Evolutionary conservation across 2,888 invertebrate genomes (phyloP).

Genomic region (Vandiemenella viatica): DNA sequence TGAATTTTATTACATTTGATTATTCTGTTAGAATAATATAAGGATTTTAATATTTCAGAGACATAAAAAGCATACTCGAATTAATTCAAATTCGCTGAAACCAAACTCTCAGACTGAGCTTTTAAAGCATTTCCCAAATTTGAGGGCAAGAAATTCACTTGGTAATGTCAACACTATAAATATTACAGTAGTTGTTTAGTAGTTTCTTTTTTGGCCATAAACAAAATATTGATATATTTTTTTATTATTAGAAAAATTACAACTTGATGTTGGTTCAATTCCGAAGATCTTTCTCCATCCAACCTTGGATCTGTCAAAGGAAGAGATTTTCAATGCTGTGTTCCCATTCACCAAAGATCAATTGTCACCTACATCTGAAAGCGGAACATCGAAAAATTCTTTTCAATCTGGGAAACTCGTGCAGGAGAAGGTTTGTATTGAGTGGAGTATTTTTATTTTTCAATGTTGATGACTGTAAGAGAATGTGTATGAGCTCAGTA

Average conservation of each 20-base stretch:
- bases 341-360: constrained; percentile 48
- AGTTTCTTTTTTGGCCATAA: too few relatives aligned
- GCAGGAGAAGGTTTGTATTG: constrained; percentile 55
- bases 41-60: constrained; percentile 27
- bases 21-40: neutral
- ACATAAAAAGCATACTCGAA: constrained; percentile 33
- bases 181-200: neutral
- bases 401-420: constrained; percentile 39
- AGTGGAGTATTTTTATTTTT: constrained; percentile 2
- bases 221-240: constrained; percentile 19
- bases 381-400: constrained; percentile 17
- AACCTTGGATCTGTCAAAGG: constrained; percentile 62
- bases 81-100: constrained; percentile 25
- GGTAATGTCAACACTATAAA: constrained; percentile 22
- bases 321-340: constrained; percentile 68
- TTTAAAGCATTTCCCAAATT: constrained; percentile 30
- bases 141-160: constrained; percentile 28
- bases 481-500: neutral
- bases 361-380: constrained; percentile 14
- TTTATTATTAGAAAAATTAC: constrained; percentile 13
- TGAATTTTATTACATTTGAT: neutral
- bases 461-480: neutral
- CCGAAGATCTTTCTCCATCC: constrained; percentile 75
- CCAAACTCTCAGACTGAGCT: constrained; percentile 27
- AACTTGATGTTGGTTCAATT: constrained; percentile 46